A percentile compares a stretch with the other conserved stretches of the same genome.
Conservation (phyloP, 2,888 invertebrate species). For the Proisotoma minuta region DNA sequence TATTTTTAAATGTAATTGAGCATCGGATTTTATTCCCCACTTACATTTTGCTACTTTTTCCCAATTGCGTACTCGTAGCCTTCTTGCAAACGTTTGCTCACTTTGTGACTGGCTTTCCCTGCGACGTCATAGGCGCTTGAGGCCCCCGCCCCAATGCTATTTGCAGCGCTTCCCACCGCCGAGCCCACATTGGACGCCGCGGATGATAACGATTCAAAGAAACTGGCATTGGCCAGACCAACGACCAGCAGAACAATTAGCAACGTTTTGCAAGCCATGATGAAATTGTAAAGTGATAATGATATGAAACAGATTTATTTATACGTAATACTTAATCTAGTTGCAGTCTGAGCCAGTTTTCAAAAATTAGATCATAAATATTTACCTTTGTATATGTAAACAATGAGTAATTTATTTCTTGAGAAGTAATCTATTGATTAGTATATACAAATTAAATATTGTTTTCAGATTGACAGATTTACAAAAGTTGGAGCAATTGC, state of each 20-base stretch:
- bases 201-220: background rate
- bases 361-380: too few species aligned
- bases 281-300: background rate
- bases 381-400: too few species aligned
- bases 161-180: background rate
- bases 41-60: background rate
- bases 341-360: too few species aligned
- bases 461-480: background rate
- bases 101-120: background rate
- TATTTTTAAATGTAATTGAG: too few species aligned
- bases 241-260: background rate
- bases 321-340: background rate
- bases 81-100: background rate
- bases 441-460: too few species aligned
- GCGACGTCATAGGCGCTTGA: background rate
- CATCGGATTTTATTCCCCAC: too few species aligned
- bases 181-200: background rate
- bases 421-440: too few species aligned
- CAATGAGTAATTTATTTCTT: too few species aligned
- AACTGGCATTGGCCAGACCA: background rate
- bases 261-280: background rate
- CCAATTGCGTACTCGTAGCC: background rate
- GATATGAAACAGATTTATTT: background rate
- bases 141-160: background rate
- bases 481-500: slow-evolving; percentile 21